These are phyloP conservation scores for Dugesia japonica DNA, from an alignment of 2,888 invertebrate species.

Conservation along the genomic window DNA sequence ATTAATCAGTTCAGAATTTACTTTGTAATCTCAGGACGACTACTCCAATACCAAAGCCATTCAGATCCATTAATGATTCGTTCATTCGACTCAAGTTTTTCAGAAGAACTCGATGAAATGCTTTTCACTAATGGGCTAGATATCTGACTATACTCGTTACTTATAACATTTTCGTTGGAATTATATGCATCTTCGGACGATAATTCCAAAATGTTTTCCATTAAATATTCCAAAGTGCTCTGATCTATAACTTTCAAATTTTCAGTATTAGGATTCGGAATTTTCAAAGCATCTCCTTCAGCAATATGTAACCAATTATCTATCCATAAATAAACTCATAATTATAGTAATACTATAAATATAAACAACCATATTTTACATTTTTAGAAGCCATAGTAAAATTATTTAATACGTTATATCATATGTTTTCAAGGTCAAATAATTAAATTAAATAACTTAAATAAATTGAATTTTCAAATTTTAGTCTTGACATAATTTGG, in stretches of 20 bases:
- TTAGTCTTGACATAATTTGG: no score
- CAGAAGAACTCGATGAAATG: background rate
- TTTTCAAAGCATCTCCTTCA: background rate
- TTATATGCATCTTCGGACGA: background rate
- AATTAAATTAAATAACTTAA: no score
- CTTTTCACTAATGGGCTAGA: background rate
- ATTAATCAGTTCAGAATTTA: background rate
- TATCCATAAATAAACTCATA: background rate
- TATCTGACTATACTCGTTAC: background rate
- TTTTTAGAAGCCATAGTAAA: background rate
- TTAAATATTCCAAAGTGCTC: background rate
- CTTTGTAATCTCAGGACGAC: background rate
- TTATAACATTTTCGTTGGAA: background rate
- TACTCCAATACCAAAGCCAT: slow-evolving; percentile 15
- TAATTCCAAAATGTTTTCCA: background rate
- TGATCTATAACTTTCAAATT: background rate
- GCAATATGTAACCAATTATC: background rate
- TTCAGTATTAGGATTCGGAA: background rate
- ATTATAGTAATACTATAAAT: background rate
- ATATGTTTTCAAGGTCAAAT: slow-evolving; percentile 10
- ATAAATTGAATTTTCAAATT: no score
- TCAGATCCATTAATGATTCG: background rate
- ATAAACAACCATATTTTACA: background rate
- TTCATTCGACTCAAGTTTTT: background rate
- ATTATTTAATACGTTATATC: background rate